Base-by-base conservation (phyloP, 64 coral and sea anemone species). In the Stichodactyla mertensii region DNA sequence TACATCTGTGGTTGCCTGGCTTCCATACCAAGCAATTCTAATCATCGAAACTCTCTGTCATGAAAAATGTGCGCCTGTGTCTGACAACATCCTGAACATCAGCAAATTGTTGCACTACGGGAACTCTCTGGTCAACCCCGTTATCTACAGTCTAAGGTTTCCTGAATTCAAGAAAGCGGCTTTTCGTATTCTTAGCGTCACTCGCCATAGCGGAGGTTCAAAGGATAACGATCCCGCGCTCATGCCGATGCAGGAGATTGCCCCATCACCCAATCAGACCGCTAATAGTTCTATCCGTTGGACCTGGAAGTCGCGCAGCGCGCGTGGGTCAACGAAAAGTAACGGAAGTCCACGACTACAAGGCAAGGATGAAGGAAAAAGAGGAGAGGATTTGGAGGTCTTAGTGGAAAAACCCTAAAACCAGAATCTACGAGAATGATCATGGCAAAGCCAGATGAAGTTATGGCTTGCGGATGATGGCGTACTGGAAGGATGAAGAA, bases 91-190 rank as follows among this genome's bases (percentile, higher is more conserved):
- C 23, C 52, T 91, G 5, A 80, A 86, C 31, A 86, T 71, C 77
- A 78, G 62, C 55, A 91, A 91, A 57, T 16, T 91, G 15, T 81
- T 91, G 51, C 89, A 91, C 55, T 91, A 86, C 55, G 89, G 89
- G 2, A 91, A 91, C 53, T 86, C 83, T 51, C 58, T 91, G 13
- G 71, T 91, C 19, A 91, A 91, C 51, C 89, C 89, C 10, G 56
- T 91, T 13, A 85, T 91, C 16, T 91, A 91, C 71, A 77, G 83
- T 51, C 56, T 91, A 2, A 86, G 89, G 77, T 86, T 91, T 52
- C 89, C 89, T 19, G 89, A 91, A 52, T 91, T 91, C 60, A 57
- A 64, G 55, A 85, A 85, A 51, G 83, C 83, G 13, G 83, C 83
- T 7, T 58, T 85, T 85, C 83, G 60, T 22, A 64, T 85, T 60